These are phyloP conservation scores for Rhabdophis nuchalis DNA, from an alignment of 2,797 vertebrate genomes.

Conservation along the genomic window DNA sequence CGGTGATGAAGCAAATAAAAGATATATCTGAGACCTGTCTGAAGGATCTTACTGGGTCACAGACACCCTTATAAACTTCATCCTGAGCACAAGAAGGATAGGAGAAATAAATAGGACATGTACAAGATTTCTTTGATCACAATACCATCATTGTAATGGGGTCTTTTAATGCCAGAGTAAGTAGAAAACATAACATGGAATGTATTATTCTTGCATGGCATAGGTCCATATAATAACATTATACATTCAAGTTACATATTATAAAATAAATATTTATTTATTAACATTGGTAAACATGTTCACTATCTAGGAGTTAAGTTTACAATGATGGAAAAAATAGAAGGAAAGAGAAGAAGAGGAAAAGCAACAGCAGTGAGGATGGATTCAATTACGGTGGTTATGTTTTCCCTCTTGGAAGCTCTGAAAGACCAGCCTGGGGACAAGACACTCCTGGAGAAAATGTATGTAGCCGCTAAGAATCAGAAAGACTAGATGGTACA, in stretches of 20 bases:
- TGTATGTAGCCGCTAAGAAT: neutral
- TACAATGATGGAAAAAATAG: neutral
- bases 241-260: too few relatives aligned
- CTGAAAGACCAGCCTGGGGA: neutral
- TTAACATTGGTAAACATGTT: neutral
- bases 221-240: too few relatives aligned
- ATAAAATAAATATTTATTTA: neutral
- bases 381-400: neutral
- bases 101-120: neutral
- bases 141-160: neutral
- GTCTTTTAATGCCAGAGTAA: neutral
- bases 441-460: neutral
- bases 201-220: neutral
- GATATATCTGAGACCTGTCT: neutral
- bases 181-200: neutral
- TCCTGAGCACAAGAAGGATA: neutral
- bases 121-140: neutral
- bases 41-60: neutral
- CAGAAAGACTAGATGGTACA: neutral
- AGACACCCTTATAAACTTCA: neutral
- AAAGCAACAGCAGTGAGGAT: neutral
- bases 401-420: neutral
- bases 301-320: neutral
- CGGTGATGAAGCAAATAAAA: neutral
- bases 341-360: neutral